Evolutionary conservation across 2,888 invertebrate genomes (phyloP).

Genomic region (Parelbella ahira): DNA sequence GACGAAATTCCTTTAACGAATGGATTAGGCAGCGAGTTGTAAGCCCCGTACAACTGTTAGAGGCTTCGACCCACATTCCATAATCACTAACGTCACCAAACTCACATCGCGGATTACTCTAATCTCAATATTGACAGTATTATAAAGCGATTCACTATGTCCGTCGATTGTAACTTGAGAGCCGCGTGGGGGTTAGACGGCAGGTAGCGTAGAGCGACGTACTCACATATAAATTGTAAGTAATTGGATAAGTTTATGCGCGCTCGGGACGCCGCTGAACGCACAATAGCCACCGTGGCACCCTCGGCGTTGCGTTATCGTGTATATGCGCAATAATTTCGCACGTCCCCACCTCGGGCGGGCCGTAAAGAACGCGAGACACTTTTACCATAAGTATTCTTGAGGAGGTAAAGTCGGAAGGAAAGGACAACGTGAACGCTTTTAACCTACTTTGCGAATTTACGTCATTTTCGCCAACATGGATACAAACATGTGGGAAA

Average conservation of each 20-base stretch:
- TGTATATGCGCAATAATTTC: slow-evolving; percentile 62
- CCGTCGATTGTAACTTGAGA: slow-evolving; percentile 7
- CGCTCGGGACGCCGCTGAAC: neutral
- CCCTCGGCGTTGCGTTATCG: slow-evolving; percentile 44
- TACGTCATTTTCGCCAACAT: slow-evolving; percentile 13
- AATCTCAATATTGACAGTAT: slow-evolving; percentile 35
- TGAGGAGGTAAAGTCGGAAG: slow-evolving; percentile 41
- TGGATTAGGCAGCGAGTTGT: slow-evolving; percentile 43
- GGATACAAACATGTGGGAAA: slow-evolving; percentile 2
- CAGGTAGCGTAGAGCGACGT: too few species aligned
- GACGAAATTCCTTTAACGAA: slow-evolving; percentile 48
- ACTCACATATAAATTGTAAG: slow-evolving; percentile 18
- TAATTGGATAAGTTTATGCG: slow-evolving; percentile 22
- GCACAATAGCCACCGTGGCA: slow-evolving; percentile 21
- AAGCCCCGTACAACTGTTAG: slow-evolving; percentile 40
- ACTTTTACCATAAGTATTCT: slow-evolving; percentile 37
- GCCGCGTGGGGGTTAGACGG: slow-evolving; percentile 3
- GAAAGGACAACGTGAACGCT: slow-evolving; percentile 33
- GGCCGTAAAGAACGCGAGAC: slow-evolving; percentile 43
- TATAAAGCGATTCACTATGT: slow-evolving; percentile 23
- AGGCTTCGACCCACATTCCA: slow-evolving; percentile 31
- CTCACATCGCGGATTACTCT: slow-evolving; percentile 57
- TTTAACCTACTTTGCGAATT: slow-evolving; percentile 24
- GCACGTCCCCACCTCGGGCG: slow-evolving; percentile 39
- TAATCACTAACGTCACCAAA: slow-evolving; percentile 45